Evolutionary conservation across 2,797 vertebrate species (phyloP), one percentile per base, ranked within the genome.

Genomic region (Mycteria americana): DNA sequence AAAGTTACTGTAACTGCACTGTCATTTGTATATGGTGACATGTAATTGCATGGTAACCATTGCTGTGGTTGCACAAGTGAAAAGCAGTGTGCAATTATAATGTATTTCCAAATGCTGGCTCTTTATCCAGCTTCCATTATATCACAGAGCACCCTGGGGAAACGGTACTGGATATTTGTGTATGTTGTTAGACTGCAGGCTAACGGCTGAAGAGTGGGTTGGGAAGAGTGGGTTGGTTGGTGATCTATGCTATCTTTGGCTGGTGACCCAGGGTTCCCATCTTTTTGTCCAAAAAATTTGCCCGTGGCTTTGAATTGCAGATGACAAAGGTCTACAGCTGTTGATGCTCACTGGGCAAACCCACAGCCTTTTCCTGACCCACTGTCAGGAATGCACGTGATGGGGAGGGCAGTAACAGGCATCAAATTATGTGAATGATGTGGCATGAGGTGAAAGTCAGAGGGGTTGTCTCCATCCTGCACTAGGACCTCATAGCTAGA

Each of bases 11-110:
- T 94, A 98, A 98, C 96, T 97, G 96, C 97, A 76, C 93, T 97
- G 97, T 97, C 96, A 97, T 98, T 98, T 98, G 97, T 96, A 96
- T 97, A 96, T 95, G 96, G 97, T 95, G 97, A 97, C 94, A 89
- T 69, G 86, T 97, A 98, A 98, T 98, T 98, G 98, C 97, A 74
- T 69, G 68, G 97, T 96, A 98, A 97, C 96, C 96, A 95, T 91
- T 91, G 92, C 91, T 23, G 94, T 85, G 54, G 95, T 95, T 81
- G 96, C 73, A 75, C 8, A 43, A 95, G 90, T 95, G 94, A 97
- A 97, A 95, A 64, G 43, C 24, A 21, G 45, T 0, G 18, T 93
- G 94, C 96, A 96, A 97, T 98, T 97, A 97, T 75, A 96, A 96
- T 46, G 93, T 96, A 97, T 96, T 97, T 97, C 46, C 67, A 94